Evolutionary conservation across 2,888 invertebrate genomes (phyloP).

Genomic region (Eretmocerus hayati): DNA sequence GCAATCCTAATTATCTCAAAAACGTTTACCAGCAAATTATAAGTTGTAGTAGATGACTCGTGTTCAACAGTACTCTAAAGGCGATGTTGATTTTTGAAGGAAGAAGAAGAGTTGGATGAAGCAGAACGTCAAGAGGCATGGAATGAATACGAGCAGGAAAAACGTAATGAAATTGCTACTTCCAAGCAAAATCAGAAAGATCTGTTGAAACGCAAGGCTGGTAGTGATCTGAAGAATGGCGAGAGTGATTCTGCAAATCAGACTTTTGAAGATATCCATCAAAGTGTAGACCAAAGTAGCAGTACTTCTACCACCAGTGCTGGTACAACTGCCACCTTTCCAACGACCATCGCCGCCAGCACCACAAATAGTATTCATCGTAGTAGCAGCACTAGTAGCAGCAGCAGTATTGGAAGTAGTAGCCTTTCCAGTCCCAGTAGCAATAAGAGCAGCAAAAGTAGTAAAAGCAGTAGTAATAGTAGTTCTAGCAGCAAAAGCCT

Average conservation of each 20-base stretch:
- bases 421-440: too few relatives aligned
- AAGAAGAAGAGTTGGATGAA: constrained; percentile 80
- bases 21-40: background rate
- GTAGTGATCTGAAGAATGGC: background rate
- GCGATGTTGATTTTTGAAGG: constrained; percentile 1
- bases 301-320: background rate
- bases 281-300: too few relatives aligned
- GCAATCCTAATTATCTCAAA: too few relatives aligned
- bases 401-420: too few relatives aligned
- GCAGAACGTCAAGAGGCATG: constrained; percentile 59
- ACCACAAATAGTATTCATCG: too few relatives aligned
- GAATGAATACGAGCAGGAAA: constrained; percentile 15
- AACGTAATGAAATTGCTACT: background rate
- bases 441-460: too few relatives aligned
- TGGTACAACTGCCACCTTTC: background rate
- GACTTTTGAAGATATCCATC: too few relatives aligned
- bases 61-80: background rate
- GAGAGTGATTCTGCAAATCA: background rate
- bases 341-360: background rate
- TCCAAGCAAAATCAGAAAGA: background rate
- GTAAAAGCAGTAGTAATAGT: too few relatives aligned
- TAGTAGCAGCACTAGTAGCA: too few relatives aligned
- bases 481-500: too few relatives aligned
- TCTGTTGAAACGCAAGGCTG: background rate
- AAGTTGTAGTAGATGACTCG: background rate